These are phyloP conservation scores for Epinephelus cyanopodus DNA, from an alignment of 2,113 vertebrate genomes.

Conservation along the genomic window DNA sequence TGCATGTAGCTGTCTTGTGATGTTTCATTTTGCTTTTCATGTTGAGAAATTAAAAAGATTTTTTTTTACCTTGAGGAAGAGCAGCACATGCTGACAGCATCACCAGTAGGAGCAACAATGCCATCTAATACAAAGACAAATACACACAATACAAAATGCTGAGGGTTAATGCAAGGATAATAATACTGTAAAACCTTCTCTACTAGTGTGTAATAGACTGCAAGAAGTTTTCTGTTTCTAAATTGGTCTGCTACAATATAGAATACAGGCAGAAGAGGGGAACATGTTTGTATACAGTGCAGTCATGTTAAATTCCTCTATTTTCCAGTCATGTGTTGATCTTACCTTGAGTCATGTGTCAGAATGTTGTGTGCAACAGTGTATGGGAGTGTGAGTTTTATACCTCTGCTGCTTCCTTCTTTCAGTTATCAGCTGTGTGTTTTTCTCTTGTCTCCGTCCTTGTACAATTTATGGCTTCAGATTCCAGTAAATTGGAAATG, in stretches of 20 bases:
- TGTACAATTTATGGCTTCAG: background rate
- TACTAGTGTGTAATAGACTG: background rate
- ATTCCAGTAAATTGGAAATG: background rate
- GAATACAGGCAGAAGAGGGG: no score
- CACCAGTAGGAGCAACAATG: conserved; percentile 19
- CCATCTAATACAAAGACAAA: conserved; percentile 56
- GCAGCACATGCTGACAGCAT: conserved; percentile 48
- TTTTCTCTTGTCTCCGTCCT: background rate
- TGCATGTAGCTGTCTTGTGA: background rate
- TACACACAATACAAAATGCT: background rate
- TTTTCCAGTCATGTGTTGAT: background rate
- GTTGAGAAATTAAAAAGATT: background rate
- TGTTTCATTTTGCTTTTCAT: background rate
- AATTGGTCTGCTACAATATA: no score
- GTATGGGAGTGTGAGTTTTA: background rate
- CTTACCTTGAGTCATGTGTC: conserved; percentile 15
- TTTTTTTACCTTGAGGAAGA: conserved; percentile 39
- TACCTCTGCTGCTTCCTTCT: conserved; percentile 1
- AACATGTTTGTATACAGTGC: background rate
- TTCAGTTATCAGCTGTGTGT: background rate
- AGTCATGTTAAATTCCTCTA: background rate
- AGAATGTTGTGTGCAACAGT: background rate
- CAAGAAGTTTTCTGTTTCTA: no score
- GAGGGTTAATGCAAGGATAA: background rate
- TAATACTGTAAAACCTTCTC: background rate